These are phyloP conservation scores for Poeciliopsis turrubarensis DNA, from an alignment of 2,113 vertebrate species.

Conservation along the genomic window DNA sequence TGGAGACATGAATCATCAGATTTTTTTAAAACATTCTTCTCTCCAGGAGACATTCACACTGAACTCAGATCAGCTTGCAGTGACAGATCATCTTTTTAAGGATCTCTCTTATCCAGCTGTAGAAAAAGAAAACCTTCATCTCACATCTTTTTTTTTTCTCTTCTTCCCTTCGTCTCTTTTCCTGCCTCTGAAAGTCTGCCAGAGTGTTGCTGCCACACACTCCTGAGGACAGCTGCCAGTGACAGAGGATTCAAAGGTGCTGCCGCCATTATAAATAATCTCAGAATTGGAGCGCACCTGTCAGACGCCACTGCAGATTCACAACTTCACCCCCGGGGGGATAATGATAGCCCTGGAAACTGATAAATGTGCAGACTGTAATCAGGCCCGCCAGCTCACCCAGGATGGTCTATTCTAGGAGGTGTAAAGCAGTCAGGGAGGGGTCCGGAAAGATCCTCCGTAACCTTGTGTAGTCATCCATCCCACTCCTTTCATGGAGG, in stretches of 20 bases:
- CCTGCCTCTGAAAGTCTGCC: background rate
- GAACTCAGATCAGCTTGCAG: background rate
- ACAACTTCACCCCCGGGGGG: slow-evolving; percentile 58
- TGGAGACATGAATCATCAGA: background rate
- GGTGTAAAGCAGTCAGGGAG: slow-evolving; percentile 48
- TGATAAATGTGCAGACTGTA: slow-evolving; percentile 74
- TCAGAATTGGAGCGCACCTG: slow-evolving; percentile 76
- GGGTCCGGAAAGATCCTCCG: slow-evolving; percentile 34
- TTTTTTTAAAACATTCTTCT: background rate
- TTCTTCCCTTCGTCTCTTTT: background rate
- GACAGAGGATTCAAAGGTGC: slow-evolving; percentile 52
- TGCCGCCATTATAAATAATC: slow-evolving; percentile 78
- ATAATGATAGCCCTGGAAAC: slow-evolving; percentile 79
- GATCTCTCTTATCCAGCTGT: background rate
- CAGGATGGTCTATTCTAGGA: slow-evolving; percentile 67
- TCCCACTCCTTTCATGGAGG: slow-evolving; percentile 8
- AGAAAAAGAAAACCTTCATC: background rate
- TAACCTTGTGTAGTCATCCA: slow-evolving; percentile 33
- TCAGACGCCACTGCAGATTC: slow-evolving; percentile 63
- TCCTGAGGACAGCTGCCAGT: slow-evolving; percentile 62
- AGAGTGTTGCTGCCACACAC: slow-evolving; percentile 45
- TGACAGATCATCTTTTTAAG: background rate
- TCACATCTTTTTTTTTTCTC: background rate
- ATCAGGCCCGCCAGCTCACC: slow-evolving; percentile 61
- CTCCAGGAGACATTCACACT: background rate